Conservation (phyloP, 35 echinoderm and acorn worm species). For the Ophiothrix spiculata region DNA sequence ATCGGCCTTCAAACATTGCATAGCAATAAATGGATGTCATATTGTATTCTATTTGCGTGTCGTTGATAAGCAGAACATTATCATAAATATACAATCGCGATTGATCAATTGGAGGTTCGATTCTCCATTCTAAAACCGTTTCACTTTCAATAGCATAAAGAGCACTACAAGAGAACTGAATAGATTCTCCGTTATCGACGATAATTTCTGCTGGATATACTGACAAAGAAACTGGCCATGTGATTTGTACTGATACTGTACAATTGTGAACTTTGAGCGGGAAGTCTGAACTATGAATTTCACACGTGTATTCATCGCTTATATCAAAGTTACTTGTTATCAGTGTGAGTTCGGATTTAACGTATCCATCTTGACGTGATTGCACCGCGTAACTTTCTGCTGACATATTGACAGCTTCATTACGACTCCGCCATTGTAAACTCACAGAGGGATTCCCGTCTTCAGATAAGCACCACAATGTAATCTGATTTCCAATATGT, state of each 20-base stretch:
- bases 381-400: not conserved
- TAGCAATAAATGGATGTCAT: not conserved
- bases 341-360: not conserved
- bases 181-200: not conserved
- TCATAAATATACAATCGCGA: not conserved
- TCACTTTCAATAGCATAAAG: not conserved
- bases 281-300: not conserved
- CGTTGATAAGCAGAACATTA: not conserved
- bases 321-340: not conserved
- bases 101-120: not conserved
- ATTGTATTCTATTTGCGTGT: not conserved
- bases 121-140: not conserved
- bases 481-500: not conserved
- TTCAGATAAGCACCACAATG: not conserved
- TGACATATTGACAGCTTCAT: not conserved
- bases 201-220: not conserved
- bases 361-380: not conserved
- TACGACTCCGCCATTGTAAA: not conserved
- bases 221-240: not conserved
- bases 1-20: not conserved
- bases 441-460: not conserved
- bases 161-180: not conserved
- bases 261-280: not conserved
- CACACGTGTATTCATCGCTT: not conserved
- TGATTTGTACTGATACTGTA: not conserved